Evolutionary conservation across 2,113 vertebrate species (phyloP), one percentile per base, ranked within the genome.

Genomic region (Oenanthe melanoleuca): DNA sequence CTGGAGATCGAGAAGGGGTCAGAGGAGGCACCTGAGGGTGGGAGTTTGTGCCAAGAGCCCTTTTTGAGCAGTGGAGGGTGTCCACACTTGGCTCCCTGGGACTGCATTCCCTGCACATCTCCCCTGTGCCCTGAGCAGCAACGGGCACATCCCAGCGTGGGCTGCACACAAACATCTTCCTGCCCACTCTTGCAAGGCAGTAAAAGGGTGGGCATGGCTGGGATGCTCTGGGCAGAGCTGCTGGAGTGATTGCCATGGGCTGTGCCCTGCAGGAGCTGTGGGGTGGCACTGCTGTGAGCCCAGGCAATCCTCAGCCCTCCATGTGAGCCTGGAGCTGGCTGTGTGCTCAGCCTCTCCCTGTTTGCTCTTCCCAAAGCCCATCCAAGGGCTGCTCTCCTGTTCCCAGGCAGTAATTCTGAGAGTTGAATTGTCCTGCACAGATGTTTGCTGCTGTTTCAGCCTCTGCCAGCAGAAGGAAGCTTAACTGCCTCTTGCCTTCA

Each of bases 181-280:
- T 28, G 13, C 9, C 37, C 37, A 11, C 29, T 26, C 38, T 65
- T 69, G 29, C 28, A 24, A 31, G 40, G 37, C 31, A 37, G 5
- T 11, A 3, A 9, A 47, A 79, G 14, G 1, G 1, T 28, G 37
- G 19, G 38, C 21, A 14, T 1, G n/a, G 33, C 52, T 52, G 33
- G 47, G 37, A 26, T 3, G 37, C 69, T 78, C 16, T 57, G 88
- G 73, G 80, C 64, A 34, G 80, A 44, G 45, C 34, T 34, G 57
- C 53, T 34, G 19, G 5, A 29, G 37, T 2, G 31, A 38, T 24
- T 65, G 16, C 11, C 9, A 2, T 6, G 53, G n/a, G 24, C 40
- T 37, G 4, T 13, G 42, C 22, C 22, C 18, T 21, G 49, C 22
- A 57, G 33, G 12, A 59, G 29, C 8, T 3, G 6, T 25, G 47